Base-by-base conservation (phyloP, 2,113 vertebrate species). In the Panthera tigris region DNA sequence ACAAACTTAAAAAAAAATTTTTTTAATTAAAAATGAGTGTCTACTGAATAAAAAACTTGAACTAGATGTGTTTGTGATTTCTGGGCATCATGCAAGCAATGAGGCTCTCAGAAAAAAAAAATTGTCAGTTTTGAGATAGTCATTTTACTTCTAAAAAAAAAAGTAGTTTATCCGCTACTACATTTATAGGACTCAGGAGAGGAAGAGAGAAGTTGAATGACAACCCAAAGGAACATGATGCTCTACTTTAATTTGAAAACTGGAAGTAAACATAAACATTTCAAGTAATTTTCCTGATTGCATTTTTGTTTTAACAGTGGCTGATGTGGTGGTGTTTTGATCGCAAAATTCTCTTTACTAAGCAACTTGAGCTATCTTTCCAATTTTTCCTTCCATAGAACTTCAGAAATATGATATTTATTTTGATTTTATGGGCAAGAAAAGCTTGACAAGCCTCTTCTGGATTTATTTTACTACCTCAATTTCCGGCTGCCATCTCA, bases 251-350 rank as follows among this genome's bases (percentile, higher is more conserved):
- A 96, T 97, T 82, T 97, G 88, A 97, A 97, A 80, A 93, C 91
- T 89, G 39, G 41, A 94, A 98, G 71, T 82, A 92, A 96, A 85
- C 41, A 96, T 84, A 97, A 98, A 97, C 94, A 93, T 87, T 94
- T 87, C 68, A 74, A 95, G 91, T 85, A 63, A 94, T 97, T 96
- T 97, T 93, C 69, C 88, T 96, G 94, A 96, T 97, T 89, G 68
- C 65, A 73, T 89, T 97, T 96, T 96, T 94, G 79, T 82, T 94
- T 91, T 93, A 71, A 89, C 31, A 16, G 79, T 66, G 36, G 48
- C 91, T 97, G 83, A 50, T 21, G 2, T 94, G 79, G 66, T 65
- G 12, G 25, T 91, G 57, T 95, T 95, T 96, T 89, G 66, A 95
- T 84, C 86, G 88, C 57, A 92, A n/a, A 81, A 45, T 91, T 97